Evolutionary conservation across 2,888 invertebrate genomes (phyloP).

Genomic region (Parnassius orleans): DNA sequence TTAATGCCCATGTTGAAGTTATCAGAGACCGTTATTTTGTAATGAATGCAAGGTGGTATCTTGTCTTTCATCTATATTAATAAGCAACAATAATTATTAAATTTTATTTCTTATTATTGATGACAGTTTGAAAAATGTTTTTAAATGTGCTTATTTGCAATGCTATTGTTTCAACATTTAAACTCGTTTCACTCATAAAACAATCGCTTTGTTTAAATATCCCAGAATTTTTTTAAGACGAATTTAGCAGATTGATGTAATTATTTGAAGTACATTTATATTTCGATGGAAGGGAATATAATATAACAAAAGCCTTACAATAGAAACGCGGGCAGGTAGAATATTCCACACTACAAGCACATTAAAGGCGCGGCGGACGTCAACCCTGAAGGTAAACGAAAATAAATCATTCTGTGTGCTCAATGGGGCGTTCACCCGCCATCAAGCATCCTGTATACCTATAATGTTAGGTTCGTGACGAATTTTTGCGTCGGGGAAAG

Average conservation of each 20-base stretch:
- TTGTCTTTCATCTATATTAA: too few species aligned
- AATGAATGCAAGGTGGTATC: slow-evolving; percentile 3
- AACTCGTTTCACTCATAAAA: too few species aligned
- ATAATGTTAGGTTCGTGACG: slow-evolving; percentile 28
- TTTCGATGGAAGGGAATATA: slow-evolving; percentile 10
- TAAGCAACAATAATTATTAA: too few species aligned
- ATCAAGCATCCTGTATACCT: slow-evolving; percentile 41
- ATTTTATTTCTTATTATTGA: too few species aligned
- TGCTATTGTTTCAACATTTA: too few species aligned
- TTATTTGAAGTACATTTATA: not conserved
- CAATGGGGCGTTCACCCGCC: slow-evolving; percentile 60
- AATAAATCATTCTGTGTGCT: slow-evolving; percentile 62
- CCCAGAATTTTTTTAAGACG: too few species aligned
- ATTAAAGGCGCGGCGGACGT: slow-evolving; percentile 27
- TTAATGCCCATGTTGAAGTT: slow-evolving; percentile 20
- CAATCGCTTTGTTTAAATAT: too few species aligned
- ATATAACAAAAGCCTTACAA: slow-evolving; percentile 21
- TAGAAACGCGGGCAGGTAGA: slow-evolving; percentile 28
- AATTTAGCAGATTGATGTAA: too few species aligned
- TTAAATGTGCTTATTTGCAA: too few species aligned
- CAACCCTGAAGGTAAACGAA: slow-evolving; percentile 46
- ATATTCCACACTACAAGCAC: slow-evolving; percentile 15
- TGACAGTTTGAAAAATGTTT: too few species aligned
- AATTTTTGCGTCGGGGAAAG: slow-evolving; percentile 31
- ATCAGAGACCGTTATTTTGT: slow-evolving; percentile 17